Evolutionary conservation across 2,888 invertebrate genomes (phyloP), one percentile per base, ranked within the genome.

Genomic region (Geotrupes spiniger): DNA sequence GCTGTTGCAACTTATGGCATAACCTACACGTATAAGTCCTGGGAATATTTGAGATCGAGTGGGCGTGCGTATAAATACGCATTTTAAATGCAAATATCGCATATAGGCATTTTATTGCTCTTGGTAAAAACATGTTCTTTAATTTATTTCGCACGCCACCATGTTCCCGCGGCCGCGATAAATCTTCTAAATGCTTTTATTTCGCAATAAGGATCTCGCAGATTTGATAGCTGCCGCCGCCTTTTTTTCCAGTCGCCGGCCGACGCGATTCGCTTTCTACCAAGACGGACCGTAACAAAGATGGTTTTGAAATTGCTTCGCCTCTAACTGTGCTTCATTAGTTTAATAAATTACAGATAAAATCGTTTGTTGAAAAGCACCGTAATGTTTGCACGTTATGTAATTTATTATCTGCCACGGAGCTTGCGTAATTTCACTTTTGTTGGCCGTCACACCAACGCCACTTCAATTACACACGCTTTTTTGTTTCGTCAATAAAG

Each of bases 41-140:
- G 31, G 31, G 31, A 31, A 31, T 12, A 31, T 31, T 12, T 14
- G 31, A 12, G 14, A 31, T 14, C 31, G 38, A 25, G 53, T 53
- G 46, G 53, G 53, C 38, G 53, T 51, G 49, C 37, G 46, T 31
- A 31, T 31, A 31, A 31, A 49, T 42, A 45, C 44, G 46, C 49
- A 48, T 46, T 57, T 53, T 53, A 47, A 54, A 53, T 51, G 57
- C 52, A 57, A 51, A 56, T 56, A 52, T 52, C 54, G 42, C 46
- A 52, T 49, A 49, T 51, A 39, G 38, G 6, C 42, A 42, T 52
- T 52, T 52, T 52, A 52, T 52, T 49, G 42, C 43, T 43, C 39
- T 42, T 36, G 46, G 49, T 29, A 40, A 21, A 46, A 42, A 49
- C 49, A 50, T 46, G 52, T 42, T 48, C 41, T 42, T 40, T 49